Conservation (phyloP, 1,140 invertebrate species). For the Atta texana region DNA sequence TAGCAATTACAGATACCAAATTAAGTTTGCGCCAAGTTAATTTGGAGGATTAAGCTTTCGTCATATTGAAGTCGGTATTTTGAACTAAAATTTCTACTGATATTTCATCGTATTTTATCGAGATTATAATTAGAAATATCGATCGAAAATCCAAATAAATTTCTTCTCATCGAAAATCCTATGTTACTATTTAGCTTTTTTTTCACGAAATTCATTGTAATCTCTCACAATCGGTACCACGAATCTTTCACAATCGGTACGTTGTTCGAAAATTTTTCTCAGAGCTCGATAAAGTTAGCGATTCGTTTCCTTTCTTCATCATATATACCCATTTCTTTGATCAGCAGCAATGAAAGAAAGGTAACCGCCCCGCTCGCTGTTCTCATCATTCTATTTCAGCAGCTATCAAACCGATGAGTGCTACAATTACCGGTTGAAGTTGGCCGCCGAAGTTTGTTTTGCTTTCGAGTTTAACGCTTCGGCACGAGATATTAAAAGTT, state of each 20-base stretch:
- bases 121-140: not conserved
- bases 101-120: conserved; percentile 6
- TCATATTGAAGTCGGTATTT: not conserved
- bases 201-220: not conserved
- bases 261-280: not conserved
- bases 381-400: conserved; percentile 64
- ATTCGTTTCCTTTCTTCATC: not conserved
- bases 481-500: conserved; percentile 73
- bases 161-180: not conserved
- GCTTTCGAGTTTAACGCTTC: conserved; percentile 71
- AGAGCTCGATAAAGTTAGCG: not conserved
- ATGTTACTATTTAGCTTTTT: not conserved
- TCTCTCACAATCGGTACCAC: not conserved
- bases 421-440: conserved; percentile 63
- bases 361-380: not conserved
- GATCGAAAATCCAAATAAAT: not conserved
- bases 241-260: conserved; percentile 10
- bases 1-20: conserved; percentile 6
- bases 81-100: conserved; percentile 1
- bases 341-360: conserved; percentile 30
- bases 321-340: conserved; percentile 8
- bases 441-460: conserved; percentile 69
- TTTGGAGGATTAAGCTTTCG: conserved; percentile 15
- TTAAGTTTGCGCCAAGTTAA: conserved; percentile 41
- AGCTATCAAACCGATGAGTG: conserved; percentile 64